Base-by-base conservation (phyloP, 2,113 vertebrate species). In the Rhinopomastus cyanomelas region DNA sequence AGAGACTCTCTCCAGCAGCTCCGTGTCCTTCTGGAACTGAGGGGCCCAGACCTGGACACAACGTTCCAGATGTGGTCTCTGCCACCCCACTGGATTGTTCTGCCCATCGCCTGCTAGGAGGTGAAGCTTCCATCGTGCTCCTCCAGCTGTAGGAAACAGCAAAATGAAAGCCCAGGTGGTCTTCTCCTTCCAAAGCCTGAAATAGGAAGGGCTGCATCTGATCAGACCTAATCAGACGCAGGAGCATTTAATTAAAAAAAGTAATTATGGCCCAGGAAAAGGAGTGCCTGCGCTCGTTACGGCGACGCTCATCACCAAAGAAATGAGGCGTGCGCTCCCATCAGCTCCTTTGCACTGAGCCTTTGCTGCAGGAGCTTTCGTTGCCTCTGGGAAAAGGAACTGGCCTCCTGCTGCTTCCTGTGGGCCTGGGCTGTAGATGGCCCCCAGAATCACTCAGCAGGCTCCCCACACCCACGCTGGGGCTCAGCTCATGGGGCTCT, bases 171-270 rank as follows among this genome's bases (percentile, higher is more conserved):
- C 12, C 37, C 25, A 87, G 15, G 51, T 21, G 48, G 27, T 42
- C 67, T 90, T 61, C 57, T 72, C 23, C 55, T 68, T 92, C 23
- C 48, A 56, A 55, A 29, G 36, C 37, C 8, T 81, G 42, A 88
- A 92, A 75, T 34, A 90, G 66, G 39, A 77, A 81, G 69, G 91
- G 36, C 48, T 87, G 36, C 18, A 81, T 62, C 44, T 32, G 27
- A 88, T 95, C 85, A 90, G 87, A 81, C 13, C 13, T 93, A 92
- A 94, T 68, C 46, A 82, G 42, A 94, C 36, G 48, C 16, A 68
- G 78, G 39, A 96, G n/a, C 16, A 94, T 74, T 95, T 93, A 77
- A 94, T 95, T 95, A 13, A 49, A 95, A 56, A 90, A 85, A n/a
- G 12, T 68, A 90, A 69, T 65, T 88, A 67, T 44, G 3, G 5